Evolutionary conservation across 2,797 vertebrate genomes (phyloP).

Genomic region (Cuniculus paca): DNA sequence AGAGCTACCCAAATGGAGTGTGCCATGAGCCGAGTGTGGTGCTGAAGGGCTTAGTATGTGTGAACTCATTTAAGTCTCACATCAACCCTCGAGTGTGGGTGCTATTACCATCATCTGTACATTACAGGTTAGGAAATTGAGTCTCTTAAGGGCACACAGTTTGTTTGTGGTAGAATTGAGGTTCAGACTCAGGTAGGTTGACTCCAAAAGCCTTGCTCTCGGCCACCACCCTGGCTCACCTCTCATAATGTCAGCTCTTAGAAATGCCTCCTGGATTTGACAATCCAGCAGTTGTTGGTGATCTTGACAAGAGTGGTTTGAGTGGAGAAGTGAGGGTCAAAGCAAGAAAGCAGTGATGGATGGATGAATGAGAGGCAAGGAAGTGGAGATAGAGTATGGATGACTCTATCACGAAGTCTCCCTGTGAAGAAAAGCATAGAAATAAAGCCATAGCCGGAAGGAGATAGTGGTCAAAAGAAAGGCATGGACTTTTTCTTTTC

Average conservation of each 20-base stretch:
- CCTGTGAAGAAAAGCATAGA: slow-evolving; percentile 35
- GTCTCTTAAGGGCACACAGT: not conserved
- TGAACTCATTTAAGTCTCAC: not conserved
- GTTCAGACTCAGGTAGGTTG: not conserved
- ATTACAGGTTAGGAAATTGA: slow-evolving; percentile 26
- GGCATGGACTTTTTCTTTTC: not conserved
- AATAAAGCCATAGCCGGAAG: not conserved
- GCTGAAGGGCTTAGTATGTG: not conserved
- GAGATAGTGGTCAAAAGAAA: not conserved
- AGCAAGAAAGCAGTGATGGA: not conserved
- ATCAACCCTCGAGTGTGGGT: not conserved
- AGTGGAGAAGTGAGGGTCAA: not conserved
- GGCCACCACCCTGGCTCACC: not conserved
- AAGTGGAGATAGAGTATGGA: not conserved
- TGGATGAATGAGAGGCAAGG: not conserved
- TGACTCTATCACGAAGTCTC: slow-evolving; percentile 39
- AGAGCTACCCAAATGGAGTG: not conserved
- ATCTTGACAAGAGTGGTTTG: not conserved
- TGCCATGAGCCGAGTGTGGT: not conserved
- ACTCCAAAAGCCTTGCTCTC: slow-evolving; percentile 4
- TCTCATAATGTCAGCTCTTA: slow-evolving; percentile 2
- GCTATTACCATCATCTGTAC: not conserved
- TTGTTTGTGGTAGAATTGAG: not conserved
- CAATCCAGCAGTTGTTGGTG: not conserved
- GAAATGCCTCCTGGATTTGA: slow-evolving; percentile 1